phyloP scores from a whole-genome alignment of 2,113 vertebrate genomes.

The Cyphomyrus plagiostoma region DNA sequence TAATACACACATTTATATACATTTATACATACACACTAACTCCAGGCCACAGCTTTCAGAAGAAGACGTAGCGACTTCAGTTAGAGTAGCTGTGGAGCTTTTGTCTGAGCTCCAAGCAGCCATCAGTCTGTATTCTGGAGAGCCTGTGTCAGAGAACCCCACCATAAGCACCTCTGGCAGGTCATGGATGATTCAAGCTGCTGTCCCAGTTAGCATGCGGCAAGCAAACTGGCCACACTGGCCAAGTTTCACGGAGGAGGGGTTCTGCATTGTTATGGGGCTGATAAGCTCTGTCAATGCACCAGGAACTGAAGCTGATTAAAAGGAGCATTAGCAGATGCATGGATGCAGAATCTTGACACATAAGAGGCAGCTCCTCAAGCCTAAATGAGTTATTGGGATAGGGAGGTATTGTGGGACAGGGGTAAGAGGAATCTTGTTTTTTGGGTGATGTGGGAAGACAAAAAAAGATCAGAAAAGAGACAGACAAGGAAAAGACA shows the following conservation, averaged over 20 bases:
- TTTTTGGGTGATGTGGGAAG: slow-evolving; percentile 2
- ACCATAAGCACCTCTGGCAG: neutral
- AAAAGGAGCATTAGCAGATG: neutral
- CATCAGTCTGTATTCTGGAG: neutral
- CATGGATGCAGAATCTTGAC: neutral
- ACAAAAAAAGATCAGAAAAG: neutral
- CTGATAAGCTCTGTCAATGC: neutral
- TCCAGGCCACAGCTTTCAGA: no score
- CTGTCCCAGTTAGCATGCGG: no score
- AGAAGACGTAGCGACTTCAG: no score
- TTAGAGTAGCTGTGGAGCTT: neutral
- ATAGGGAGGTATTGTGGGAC: neutral
- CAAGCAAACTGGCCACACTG: neutral
- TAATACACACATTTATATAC: no score
- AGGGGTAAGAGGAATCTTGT: neutral
- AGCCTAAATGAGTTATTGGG: neutral
- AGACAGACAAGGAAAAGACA: neutral
- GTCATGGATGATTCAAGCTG: neutral
- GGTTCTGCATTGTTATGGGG: neutral
- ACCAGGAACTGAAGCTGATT: neutral
- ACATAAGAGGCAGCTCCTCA: neutral
- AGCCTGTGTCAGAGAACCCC: neutral
- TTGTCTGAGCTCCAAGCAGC: neutral
- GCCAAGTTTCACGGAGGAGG: neutral
- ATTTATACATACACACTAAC: no score